Evolutionary conservation across 2,113 vertebrate species (phyloP), one percentile per base, ranked within the genome.

Genomic region (Passer domesticus): DNA sequence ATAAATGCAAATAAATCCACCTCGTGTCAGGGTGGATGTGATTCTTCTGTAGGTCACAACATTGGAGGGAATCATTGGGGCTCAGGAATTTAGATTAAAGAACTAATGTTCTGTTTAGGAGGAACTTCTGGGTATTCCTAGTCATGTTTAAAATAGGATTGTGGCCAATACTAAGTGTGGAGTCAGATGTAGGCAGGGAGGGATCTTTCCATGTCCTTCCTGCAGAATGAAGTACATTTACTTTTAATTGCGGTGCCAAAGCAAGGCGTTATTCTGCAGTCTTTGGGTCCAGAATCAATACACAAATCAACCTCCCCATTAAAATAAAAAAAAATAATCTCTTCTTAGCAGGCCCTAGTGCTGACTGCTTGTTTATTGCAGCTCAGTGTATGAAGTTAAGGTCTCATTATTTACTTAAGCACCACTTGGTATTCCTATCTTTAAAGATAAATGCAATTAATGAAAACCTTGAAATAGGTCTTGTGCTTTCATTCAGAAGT

Each of bases 381-480:
- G 39, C 53, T 74, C 73, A 58, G 12, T 30, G 9, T 53, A 21
- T 28, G 47, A 79, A 77, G 47, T 64, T 93, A 56, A 70, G 4
- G 18, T 8, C 56, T 89, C 52, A 49, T 81, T 81, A 89, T 94
- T 97, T 91, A 83, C 68, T 64, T 90, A 43, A 72, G 46, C 68
- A 55, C 73, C 50, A 41, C 33, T 63, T n/a, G 25, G 33, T 87
- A 66, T 95, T 75, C 53, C 13, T 53, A 10, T 52, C 66, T 76
- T 91, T 76, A 77, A 86, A 94, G 56, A 69, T 14, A 74, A 92
- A 79, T 58, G 46, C 16, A 46, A 94, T 92, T 92, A 93, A 89
- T 87, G 70, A 70, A 94, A 76, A 68, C 80, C 56, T 89, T 80
- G 91, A 89, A 92, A 85, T 6, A 62, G 30, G 52, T 83, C 69